Evolutionary conservation across 2,888 invertebrate species (phyloP), one percentile per base, ranked within the genome.

Genomic region (Elmis aenea): DNA sequence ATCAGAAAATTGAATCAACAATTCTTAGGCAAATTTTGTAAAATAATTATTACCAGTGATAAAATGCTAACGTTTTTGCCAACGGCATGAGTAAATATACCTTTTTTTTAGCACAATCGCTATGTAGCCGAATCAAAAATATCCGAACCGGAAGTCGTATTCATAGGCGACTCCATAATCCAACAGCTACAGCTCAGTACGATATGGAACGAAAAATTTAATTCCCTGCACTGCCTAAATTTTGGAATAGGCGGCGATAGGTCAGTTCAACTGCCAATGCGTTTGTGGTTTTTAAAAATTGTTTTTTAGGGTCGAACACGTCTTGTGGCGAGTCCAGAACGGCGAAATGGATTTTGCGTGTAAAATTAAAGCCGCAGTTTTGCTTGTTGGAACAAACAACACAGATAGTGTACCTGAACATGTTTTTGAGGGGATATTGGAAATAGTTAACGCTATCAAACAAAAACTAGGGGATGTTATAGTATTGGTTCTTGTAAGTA

Each of bases 221-320:
- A 74, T 34, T 76, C 81, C 1, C 64, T 83, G 55, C 82, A 83
- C 57, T 74, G 77, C 44, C 62, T 82, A n/a, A 83, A 83, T 64
- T 81, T 83, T 64, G 82, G 83, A 24, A 77, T 83, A 42, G 76
- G 78, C 10, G 81, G 79, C 6, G 83, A 84, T 56, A 72, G 75
- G 66, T 66, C 46, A 45, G 33, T 14, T 26, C 8, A 15, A 8
- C 14, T 20, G 4, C 12, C 10, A 5, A 3, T 25, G 1, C n/a
- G 5, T 16, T 8, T 11, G 9, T 26, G 10, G 16, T 12, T 34
- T 13, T 11, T 31, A 8, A 6, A 5, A 21, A 31, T 3, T 33
- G 8, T 21, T 32, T 54, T 55, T 32, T 35, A 67, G 67, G 48
- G 80, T 81, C 1, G 78, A 83, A 57, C 71, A 84, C 64, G 73